Evolutionary conservation across 53 echinoderm and acorn worm genomes (phyloP).

Genomic region (Hippasteria phrygiana): DNA sequence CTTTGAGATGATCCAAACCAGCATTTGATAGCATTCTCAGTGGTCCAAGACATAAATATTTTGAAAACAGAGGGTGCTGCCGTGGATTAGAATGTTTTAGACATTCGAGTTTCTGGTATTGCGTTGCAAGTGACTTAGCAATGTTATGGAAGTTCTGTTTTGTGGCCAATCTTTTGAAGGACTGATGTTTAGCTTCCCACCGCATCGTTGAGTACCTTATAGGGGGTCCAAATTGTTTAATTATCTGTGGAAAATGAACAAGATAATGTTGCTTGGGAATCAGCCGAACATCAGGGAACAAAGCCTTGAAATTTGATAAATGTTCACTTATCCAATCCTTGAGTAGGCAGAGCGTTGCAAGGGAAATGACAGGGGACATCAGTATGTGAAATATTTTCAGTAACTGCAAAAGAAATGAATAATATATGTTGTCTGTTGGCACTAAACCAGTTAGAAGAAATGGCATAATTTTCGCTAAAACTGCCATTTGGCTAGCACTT

Average conservation of each 20-base stretch:
- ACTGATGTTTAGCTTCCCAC: conserved; percentile 36
- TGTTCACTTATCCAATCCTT: conserved; percentile 28
- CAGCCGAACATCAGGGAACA: conserved; percentile 13
- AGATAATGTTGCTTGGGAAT: conserved; percentile 58
- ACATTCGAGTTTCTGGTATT: not conserved
- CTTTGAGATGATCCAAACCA: not conserved
- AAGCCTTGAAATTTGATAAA: conserved; percentile 19
- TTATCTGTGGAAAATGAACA: conserved; percentile 26
- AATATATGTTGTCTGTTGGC: conserved; percentile 5
- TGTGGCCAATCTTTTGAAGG: conserved; percentile 29
- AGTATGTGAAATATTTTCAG: conserved; percentile 23
- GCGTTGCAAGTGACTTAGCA: conserved; percentile 33
- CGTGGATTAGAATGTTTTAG: conserved; percentile 3
- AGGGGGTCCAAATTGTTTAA: conserved; percentile 21
- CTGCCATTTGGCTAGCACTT: conserved; percentile 8
- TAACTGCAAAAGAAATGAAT: conserved; percentile 18
- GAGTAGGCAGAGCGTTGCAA: conserved; percentile 22
- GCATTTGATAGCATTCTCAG: not conserved
- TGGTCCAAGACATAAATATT: not conserved
- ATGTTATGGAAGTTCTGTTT: conserved; percentile 39
- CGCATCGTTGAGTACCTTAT: conserved; percentile 21
- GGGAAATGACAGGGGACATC: conserved; percentile 22
- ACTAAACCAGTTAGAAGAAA: conserved; percentile 26
- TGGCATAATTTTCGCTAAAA: conserved; percentile 8
- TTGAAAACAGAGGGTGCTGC: conserved; percentile 21